Conservation (phyloP, 2,888 invertebrate genomes). For the Lymantria monacha region DNA sequence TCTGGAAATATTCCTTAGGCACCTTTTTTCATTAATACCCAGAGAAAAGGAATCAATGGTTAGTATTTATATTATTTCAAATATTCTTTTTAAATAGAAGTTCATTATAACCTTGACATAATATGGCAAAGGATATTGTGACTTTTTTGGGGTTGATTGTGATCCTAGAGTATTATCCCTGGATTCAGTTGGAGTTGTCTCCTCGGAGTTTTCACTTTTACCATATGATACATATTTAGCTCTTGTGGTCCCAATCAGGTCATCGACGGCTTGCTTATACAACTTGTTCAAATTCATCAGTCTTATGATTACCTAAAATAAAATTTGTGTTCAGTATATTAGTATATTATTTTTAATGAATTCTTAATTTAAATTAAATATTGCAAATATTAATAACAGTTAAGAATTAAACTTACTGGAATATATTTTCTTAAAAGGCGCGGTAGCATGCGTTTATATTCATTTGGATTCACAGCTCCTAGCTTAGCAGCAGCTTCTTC, state of each 20-base stretch:
- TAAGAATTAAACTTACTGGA: conserved; percentile 41
- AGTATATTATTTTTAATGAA: neutral
- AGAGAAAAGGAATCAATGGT: too few relatives aligned
- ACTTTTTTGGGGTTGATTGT: neutral
- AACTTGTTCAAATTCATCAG: conserved; percentile 25
- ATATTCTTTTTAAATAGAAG: too few relatives aligned
- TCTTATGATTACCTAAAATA: conserved; percentile 13
- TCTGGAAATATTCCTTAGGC: too few relatives aligned
- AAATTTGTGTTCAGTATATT: neutral
- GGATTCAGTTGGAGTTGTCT: neutral
- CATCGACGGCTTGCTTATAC: conserved; percentile 15
- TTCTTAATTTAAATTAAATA: neutral
- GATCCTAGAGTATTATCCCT: neutral
- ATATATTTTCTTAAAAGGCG: conserved; percentile 41
- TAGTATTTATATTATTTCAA: too few relatives aligned
- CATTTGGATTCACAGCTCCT: conserved; percentile 3
- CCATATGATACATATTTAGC: neutral
- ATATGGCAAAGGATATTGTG: conserved; percentile 24
- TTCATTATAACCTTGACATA: conserved; percentile 44
- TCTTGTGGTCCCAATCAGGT: conserved; percentile 10
- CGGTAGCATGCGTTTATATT: conserved; percentile 31
- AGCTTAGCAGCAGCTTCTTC: neutral
- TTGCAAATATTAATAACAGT: neutral
- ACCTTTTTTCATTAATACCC: too few relatives aligned
- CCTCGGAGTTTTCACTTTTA: neutral